phyloP scores from a whole-genome alignment of 2,888 invertebrate species.

The Diloba caeruleocephala region DNA sequence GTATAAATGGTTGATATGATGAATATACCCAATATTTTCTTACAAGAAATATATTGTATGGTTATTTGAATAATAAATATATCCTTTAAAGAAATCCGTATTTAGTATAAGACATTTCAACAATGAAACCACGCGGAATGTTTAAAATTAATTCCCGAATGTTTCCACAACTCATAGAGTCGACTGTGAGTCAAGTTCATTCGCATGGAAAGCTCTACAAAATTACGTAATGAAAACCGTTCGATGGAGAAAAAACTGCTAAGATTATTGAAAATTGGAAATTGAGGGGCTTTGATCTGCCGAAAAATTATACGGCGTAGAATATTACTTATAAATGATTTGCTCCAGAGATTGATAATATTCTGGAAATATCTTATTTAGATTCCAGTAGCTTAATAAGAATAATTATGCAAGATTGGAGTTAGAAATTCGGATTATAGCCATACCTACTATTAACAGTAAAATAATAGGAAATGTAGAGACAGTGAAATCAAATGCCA shows the following conservation, averaged over 20 bases:
- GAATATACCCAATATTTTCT: too few species aligned
- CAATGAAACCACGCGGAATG: background rate
- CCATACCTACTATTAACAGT: too few species aligned
- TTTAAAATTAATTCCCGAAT: background rate
- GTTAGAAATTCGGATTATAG: too few species aligned
- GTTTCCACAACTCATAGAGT: constrained; percentile 26
- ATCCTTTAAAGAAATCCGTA: too few species aligned
- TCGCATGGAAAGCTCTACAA: constrained; percentile 65
- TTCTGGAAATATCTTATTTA: background rate
- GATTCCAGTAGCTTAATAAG: too few species aligned
- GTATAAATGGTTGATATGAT: too few species aligned
- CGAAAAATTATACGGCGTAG: constrained; percentile 28
- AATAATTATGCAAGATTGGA: too few species aligned
- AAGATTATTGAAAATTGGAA: constrained; percentile 68
- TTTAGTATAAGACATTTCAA: too few species aligned
- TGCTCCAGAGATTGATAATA: constrained; percentile 24
- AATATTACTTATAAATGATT: constrained; percentile 33
- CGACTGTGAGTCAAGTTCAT: constrained; percentile 40
- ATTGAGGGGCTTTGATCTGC: constrained; percentile 59
- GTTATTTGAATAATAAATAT: too few species aligned
- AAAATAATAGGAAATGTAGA: too few species aligned
- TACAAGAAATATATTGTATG: too few species aligned
- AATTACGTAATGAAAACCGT: constrained; percentile 68
- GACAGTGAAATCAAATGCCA: too few species aligned
- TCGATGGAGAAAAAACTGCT: constrained; percentile 51